Evolutionary conservation across 1,140 invertebrate species (phyloP), one percentile per base, ranked within the genome.

Genomic region (Brachionus angularis): DNA sequence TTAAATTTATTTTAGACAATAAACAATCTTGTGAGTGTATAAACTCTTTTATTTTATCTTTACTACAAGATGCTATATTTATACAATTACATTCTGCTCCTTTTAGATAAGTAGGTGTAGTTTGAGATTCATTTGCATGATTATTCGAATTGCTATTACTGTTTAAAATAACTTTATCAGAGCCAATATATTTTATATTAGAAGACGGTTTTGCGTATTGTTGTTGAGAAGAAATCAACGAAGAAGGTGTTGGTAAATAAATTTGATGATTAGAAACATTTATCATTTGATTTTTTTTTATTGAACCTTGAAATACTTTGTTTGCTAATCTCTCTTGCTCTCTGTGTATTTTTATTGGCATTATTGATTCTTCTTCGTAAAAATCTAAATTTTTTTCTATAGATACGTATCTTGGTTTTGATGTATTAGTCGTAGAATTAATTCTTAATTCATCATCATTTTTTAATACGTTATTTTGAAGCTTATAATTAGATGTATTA

Each of bases 11-110:
- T 12, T 58, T 58, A 10, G 12, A 67, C 12, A 49, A 50, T 23
- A 47, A 18, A 49, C 62, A 67, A 21, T 67, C 62, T 14, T 67
- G 33, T 21, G 62, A 47, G 16, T 67, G 62, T 16, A 67, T 14
- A 36, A 67, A 67, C 23, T 50, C 62, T 21, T 46, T 67, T 5
- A 67, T 25, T 33, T 67, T 67, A 67, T 67, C 62, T 34, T 29
- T 47, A 34, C 44, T 23, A 67, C 62, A 67, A 33, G 62, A 16
- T 12, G 62, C 62, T 33, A 67, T 67, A 50, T 67, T 67, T 1
- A 67, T 42, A 67, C 62, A 67, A 67, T 67, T 31, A 29, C 62
- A 67, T 18, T 29, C 33, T 23, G 33, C 33, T 10, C 53, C 39
- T 23, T 12, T 36, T 21, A 39, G 2, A 58, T 29, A 39, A 36